These are phyloP conservation scores for Neotoma lepida DNA, from an alignment of 2,113 vertebrate genomes.

Conservation along the genomic window DNA sequence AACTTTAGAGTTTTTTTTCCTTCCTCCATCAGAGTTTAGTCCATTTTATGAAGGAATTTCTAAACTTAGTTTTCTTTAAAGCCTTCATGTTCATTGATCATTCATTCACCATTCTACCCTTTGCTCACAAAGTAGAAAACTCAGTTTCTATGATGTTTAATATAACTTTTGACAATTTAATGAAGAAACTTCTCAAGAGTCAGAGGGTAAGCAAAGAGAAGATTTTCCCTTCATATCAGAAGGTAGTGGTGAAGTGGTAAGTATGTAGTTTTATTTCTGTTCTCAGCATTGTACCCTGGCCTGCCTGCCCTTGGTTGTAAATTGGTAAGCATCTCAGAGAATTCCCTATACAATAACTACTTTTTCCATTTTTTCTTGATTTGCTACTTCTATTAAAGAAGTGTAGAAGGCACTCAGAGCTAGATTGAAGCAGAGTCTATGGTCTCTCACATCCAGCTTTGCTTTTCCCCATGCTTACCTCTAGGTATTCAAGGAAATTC, in stretches of 20 bases:
- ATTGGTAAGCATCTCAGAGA: constrained; percentile 63
- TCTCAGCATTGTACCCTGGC: constrained; percentile 30
- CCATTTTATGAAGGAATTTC: neutral
- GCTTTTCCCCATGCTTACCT: neutral
- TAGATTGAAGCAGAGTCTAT: neutral
- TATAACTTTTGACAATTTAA: constrained; percentile 73
- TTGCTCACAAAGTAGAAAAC: constrained; percentile 57
- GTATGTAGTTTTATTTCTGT: constrained; percentile 52
- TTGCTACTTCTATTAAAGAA: constrained; percentile 20
- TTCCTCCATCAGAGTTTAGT: neutral
- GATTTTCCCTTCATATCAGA: neutral
- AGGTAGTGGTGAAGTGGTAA: constrained; percentile 59
- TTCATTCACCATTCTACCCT: constrained; percentile 23
- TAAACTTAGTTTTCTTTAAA: constrained; percentile 57
- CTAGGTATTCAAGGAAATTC: neutral
- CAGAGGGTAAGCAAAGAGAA: constrained; percentile 59
- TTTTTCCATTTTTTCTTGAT: constrained; percentile 65
- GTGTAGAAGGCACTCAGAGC: neutral
- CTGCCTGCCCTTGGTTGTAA: constrained; percentile 61
- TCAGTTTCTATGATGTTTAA: constrained; percentile 56
- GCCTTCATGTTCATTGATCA: constrained; percentile 41
- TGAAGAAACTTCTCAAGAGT: constrained; percentile 59
- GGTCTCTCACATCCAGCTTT: neutral
- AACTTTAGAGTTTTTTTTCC: neutral
- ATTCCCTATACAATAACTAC: constrained; percentile 59